phyloP scores from a whole-genome alignment of 2,797 vertebrate species.

The Epinephelus awoara region DNA sequence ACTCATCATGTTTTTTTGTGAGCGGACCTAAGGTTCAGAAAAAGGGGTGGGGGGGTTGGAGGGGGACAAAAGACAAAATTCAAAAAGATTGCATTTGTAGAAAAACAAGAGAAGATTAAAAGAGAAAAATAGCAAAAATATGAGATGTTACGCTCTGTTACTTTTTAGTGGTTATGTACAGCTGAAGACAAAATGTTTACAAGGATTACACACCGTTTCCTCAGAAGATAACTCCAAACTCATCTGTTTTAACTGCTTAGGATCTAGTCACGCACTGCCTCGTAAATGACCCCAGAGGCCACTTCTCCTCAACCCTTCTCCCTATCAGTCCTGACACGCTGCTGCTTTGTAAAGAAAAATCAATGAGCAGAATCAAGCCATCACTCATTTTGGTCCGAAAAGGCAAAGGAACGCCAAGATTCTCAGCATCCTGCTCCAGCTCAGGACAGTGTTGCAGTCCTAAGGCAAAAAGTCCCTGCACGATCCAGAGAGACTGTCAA shows the following conservation, averaged over 20 bases:
- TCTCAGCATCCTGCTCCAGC: constrained; percentile 35
- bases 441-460: constrained; percentile 57
- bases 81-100: constrained; percentile 75
- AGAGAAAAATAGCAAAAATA: constrained; percentile 58
- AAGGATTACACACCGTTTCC: constrained; percentile 55
- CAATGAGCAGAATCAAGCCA: constrained; percentile 78
- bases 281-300: constrained; percentile 72
- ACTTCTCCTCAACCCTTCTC: constrained; percentile 69
- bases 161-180: constrained; percentile 48
- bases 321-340: constrained; percentile 70
- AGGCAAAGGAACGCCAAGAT: constrained; percentile 67
- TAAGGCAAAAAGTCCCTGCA: constrained; percentile 40
- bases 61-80: constrained; percentile 84
- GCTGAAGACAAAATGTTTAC: constrained; percentile 57
- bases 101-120: constrained; percentile 62
- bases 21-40: constrained; percentile 92
- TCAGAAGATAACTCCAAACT: constrained; percentile 69
- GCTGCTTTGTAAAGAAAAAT: constrained; percentile 78
- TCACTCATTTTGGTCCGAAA: constrained; percentile 72
- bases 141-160: constrained; percentile 43
- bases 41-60: constrained; percentile 75
- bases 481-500: constrained; percentile 28
- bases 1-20: constrained; percentile 95
- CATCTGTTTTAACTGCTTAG: constrained; percentile 72
- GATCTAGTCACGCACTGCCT: constrained; percentile 71